Percentiles rank a stretch among this genome's conserved stretches.
These are phyloP conservation scores for Allygus modestus DNA, from an alignment of 2,888 invertebrate genomes.

Conservation along the genomic window DNA sequence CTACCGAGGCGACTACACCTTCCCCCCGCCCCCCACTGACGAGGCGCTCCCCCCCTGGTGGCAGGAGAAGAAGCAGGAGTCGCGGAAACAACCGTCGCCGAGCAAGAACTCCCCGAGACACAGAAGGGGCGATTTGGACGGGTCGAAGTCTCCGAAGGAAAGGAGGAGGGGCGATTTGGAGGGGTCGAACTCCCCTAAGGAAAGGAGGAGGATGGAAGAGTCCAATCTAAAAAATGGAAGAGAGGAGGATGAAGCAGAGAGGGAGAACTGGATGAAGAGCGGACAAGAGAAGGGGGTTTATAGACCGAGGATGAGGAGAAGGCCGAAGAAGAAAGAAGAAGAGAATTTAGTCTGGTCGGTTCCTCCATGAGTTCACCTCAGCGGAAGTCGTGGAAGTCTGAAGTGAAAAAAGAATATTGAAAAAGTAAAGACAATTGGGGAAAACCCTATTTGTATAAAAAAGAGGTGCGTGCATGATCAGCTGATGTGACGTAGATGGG, in stretches of 20 bases:
- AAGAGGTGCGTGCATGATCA: no score
- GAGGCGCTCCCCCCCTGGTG: conserved; percentile 67
- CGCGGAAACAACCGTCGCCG: background rate
- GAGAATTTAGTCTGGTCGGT: conserved; percentile 30
- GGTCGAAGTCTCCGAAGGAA: conserved; percentile 13
- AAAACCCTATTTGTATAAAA: no score
- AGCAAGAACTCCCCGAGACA: background rate
- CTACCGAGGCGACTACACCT: conserved; percentile 74
- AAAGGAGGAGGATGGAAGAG: background rate
- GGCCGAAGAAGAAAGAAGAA: conserved; percentile 42
- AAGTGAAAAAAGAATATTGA: no score
- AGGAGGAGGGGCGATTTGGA: background rate
- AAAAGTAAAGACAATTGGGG: no score
- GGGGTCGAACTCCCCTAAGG: background rate
- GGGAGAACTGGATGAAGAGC: conserved; percentile 55
- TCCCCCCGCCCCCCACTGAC: conserved; percentile 67
- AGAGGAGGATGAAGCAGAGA: conserved; percentile 54
- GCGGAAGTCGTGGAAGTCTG: no score
- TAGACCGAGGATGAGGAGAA: conserved; percentile 47
- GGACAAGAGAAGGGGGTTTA: conserved; percentile 55
- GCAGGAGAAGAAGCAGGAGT: conserved; percentile 58
- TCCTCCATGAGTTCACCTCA: conserved; percentile 6
- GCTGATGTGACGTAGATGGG: no score
- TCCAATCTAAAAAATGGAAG: no score
- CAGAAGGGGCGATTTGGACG: conserved; percentile 13